Evolutionary conservation across 2,888 invertebrate species (phyloP).

Genomic region (Apotomis capreana): DNA sequence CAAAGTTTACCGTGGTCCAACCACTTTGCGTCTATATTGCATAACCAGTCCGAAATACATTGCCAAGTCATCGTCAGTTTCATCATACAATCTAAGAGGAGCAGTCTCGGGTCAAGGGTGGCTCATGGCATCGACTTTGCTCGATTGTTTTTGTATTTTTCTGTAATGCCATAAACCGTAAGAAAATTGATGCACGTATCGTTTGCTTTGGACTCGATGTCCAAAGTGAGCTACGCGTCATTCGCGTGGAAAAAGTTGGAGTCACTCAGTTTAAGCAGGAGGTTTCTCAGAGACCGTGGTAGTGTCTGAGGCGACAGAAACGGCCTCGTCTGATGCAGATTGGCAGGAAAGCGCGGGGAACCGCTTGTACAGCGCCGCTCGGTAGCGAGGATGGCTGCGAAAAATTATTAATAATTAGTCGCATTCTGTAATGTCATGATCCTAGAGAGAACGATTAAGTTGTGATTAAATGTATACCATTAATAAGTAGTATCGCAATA

Average conservation of each 20-base stretch:
- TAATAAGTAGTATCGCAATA: too few species aligned
- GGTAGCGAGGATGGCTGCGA: slow-evolving; percentile 86
- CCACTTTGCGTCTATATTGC: slow-evolving; percentile 41
- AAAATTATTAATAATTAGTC: slow-evolving; percentile 22
- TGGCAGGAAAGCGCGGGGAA: slow-evolving; percentile 87
- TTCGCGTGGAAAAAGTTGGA: neutral
- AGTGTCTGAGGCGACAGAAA: slow-evolving; percentile 43
- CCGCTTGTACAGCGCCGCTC: slow-evolving; percentile 85
- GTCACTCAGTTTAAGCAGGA: slow-evolving; percentile 32
- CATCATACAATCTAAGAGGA: slow-evolving; percentile 22
- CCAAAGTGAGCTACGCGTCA: neutral
- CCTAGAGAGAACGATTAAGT: too few species aligned
- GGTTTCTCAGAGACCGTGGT: slow-evolving; percentile 38
- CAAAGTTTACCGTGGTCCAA: slow-evolving; percentile 34
- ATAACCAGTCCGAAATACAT: slow-evolving; percentile 32
- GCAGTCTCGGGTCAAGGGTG: slow-evolving; percentile 23
- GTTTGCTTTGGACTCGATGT: slow-evolving; percentile 3
- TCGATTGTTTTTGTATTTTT: slow-evolving; percentile 16
- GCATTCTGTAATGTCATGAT: neutral
- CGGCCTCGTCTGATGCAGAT: slow-evolving; percentile 74
- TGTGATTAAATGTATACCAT: too few species aligned
- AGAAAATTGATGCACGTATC: neutral
- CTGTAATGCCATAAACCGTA: slow-evolving; percentile 10
- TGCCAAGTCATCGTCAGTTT: slow-evolving; percentile 21
- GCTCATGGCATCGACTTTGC: slow-evolving; percentile 18